Evolutionary conservation across 2,113 vertebrate species (phyloP).

Genomic region (Donacobius atricapilla): DNA sequence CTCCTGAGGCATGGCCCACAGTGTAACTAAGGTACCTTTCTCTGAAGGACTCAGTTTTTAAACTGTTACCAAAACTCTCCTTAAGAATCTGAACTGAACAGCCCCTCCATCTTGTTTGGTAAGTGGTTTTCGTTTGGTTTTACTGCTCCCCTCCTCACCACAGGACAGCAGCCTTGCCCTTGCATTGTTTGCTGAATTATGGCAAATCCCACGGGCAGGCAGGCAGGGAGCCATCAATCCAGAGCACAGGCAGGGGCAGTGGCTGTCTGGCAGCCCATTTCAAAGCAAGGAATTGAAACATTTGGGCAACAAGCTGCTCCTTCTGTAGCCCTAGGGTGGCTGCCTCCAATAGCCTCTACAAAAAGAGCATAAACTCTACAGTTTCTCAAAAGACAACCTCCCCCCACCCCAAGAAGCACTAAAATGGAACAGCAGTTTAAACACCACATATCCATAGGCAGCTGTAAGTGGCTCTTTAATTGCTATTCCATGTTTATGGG

Average conservation of each 20-base stretch:
- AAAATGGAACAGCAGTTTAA: not conserved
- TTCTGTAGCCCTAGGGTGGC: not conserved
- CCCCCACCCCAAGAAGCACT: not conserved
- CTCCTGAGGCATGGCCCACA: accelerated
- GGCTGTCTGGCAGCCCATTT: not conserved
- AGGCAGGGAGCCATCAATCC: not conserved
- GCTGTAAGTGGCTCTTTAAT: not conserved
- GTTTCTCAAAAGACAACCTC: not conserved
- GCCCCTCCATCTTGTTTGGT: not conserved
- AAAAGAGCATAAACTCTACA: not conserved
- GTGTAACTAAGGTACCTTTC: not conserved
- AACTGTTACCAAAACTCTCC: not conserved
- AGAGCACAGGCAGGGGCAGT: not conserved
- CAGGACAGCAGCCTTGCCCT: accelerated
- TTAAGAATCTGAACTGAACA: not conserved
- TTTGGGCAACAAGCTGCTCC: not conserved
- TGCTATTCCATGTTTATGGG: not conserved
- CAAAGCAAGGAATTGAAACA: not conserved
- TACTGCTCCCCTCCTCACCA: not conserved
- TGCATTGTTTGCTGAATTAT: not conserved
- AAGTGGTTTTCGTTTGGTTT: not conserved
- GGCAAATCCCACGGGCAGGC: not conserved
- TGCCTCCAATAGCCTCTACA: not conserved
- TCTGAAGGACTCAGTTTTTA: accelerated
- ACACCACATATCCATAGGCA: not conserved